Conservation (phyloP, 1,140 invertebrate genomes). For the Caenorhabditis latens region DNA sequence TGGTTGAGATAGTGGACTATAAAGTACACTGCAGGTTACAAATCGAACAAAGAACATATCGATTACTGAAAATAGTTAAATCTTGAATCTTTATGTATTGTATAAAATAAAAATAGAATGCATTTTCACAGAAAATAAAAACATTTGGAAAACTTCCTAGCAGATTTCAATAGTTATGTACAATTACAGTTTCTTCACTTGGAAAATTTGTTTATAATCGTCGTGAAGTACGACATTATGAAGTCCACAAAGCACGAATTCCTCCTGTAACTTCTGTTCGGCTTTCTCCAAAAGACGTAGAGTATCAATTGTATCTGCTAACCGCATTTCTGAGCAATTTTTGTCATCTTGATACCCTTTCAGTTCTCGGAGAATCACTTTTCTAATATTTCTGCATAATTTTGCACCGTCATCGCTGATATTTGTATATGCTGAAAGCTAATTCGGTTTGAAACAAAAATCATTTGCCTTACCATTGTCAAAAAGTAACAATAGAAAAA, state of each 20-base stretch:
- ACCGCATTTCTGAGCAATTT: slow-evolving; percentile 13
- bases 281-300: slow-evolving; percentile 20
- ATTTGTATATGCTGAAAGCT: slow-evolving; percentile 16
- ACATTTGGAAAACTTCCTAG: too few species aligned
- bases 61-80: not conserved
- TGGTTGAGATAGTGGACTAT: not conserved
- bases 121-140: too few species aligned
- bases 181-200: not conserved
- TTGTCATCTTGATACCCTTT: slow-evolving; percentile 31
- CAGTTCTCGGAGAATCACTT: slow-evolving; percentile 11
- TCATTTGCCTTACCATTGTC: not conserved
- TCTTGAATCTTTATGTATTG: not conserved
- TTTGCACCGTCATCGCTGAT: slow-evolving; percentile 18
- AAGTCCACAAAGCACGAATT: slow-evolving; percentile 9
- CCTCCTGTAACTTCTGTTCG: slow-evolving; percentile 7
- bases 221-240: slow-evolving; percentile 3
- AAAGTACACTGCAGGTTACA: not conserved
- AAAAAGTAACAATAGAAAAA: slow-evolving; percentile 1
- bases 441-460: not conserved
- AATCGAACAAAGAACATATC: not conserved
- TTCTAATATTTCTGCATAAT: slow-evolving; percentile 16
- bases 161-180: not conserved
- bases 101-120: too few species aligned
- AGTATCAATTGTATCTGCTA: slow-evolving; percentile 26
- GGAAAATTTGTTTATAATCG: slow-evolving; percentile 1